Evolutionary conservation across 2,113 vertebrate genomes (phyloP).

Genomic region (Pomatorhinus ruficollis): DNA sequence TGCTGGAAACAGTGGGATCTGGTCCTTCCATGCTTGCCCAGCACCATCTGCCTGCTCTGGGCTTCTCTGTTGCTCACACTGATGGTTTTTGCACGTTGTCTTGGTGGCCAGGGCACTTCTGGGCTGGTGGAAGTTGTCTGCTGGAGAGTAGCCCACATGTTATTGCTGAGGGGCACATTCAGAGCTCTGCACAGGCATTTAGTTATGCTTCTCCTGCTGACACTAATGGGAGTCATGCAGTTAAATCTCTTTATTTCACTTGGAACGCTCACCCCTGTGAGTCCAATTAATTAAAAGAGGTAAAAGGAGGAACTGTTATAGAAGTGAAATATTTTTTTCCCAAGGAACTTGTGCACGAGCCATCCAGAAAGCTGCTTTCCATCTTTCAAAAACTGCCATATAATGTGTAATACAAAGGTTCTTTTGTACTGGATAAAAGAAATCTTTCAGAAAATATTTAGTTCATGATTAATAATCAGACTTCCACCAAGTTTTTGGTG

Average conservation of each 20-base stretch:
- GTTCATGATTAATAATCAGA: neutral
- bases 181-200: conserved; percentile 1
- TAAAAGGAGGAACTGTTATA: neutral
- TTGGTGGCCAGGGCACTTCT: neutral
- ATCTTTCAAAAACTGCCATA: neutral
- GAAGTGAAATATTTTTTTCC: conserved; percentile 4
- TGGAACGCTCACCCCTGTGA: conserved; percentile 16
- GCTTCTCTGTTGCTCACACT: neutral
- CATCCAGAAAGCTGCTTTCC: neutral
- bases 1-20: neutral
- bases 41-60: neutral
- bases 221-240: conserved; percentile 57
- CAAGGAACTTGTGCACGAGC: neutral
- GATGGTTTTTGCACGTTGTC: neutral
- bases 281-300: conserved; percentile 47
- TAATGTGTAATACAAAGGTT: neutral
- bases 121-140: neutral
- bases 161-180: neutral
- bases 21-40: neutral
- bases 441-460: conserved; percentile 7
- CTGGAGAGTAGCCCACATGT: neutral
- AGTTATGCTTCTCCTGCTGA: conserved; percentile 38
- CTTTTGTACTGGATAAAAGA: conserved; percentile 14
- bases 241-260: conserved; percentile 44
- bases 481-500: neutral